Percentiles rank a stretch among this genome's conserved stretches.
Conservation (phyloP, 1,140 invertebrate genomes). For the Drosophila yakuba region DNA sequence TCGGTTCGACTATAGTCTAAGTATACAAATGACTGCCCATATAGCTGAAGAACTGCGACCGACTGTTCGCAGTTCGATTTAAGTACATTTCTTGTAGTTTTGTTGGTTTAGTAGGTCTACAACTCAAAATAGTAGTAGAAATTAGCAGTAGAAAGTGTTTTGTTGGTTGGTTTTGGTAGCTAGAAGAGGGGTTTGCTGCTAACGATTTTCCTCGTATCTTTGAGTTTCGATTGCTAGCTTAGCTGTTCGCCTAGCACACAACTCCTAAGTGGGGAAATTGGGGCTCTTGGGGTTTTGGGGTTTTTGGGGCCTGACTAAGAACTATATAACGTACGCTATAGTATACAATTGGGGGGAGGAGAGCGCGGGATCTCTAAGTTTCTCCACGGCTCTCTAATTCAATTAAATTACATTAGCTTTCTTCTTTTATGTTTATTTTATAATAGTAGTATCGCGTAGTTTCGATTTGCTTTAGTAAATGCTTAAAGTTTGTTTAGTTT, state of each 20-base stretch:
- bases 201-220: constrained; percentile 38
- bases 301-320: constrained; percentile 60
- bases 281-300: constrained; percentile 2
- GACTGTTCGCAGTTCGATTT: constrained; percentile 56
- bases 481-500: constrained; percentile 70
- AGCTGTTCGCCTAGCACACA: constrained; percentile 49
- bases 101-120: constrained; percentile 69
- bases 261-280: constrained; percentile 22
- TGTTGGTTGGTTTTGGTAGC: constrained; percentile 41
- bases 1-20: constrained; percentile 64
- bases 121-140: constrained; percentile 70
- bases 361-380: constrained; percentile 39
- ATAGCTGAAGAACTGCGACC: constrained; percentile 77
- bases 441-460: constrained; percentile 70
- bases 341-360: constrained; percentile 57
- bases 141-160: constrained; percentile 60
- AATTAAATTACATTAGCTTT: constrained; percentile 65
- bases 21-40: constrained; percentile 84
- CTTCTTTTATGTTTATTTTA: constrained; percentile 42
- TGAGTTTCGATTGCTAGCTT: constrained; percentile 45
- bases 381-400: constrained; percentile 52
- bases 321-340: constrained; percentile 77
- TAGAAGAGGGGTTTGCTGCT: constrained; percentile 50
- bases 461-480: constrained; percentile 76
- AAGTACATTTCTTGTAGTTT: constrained; percentile 67